A percentile compares a stretch with the other conserved stretches of the same genome.
phyloP scores from a whole-genome alignment of 2,797 vertebrate genomes.

The Phalanger gymnotis region DNA sequence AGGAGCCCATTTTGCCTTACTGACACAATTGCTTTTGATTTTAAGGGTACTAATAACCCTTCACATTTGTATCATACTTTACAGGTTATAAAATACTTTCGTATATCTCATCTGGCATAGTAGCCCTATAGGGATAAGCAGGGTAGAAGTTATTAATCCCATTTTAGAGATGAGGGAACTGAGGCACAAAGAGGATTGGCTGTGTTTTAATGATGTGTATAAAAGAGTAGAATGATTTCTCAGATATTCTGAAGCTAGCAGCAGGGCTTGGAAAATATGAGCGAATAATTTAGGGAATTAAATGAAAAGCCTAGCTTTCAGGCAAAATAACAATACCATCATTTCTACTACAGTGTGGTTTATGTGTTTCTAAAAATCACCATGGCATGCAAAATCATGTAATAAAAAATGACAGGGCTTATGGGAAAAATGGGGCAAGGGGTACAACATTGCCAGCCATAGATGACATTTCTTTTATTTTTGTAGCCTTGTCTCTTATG shows the following conservation, averaged over 20 bases:
- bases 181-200: background rate
- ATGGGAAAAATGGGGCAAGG: too few species aligned
- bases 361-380: background rate
- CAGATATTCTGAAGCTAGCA: background rate
- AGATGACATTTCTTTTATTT: too few species aligned
- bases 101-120: background rate
- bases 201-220: background rate
- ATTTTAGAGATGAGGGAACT: background rate
- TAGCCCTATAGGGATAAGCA: background rate
- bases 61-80: background rate
- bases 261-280: background rate
- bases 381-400: background rate
- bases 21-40: background rate
- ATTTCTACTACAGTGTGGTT: background rate
- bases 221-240: background rate
- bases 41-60: background rate
- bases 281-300: background rate
- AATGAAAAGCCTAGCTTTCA: background rate
- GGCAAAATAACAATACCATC: background rate
- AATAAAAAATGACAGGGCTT: too few species aligned
- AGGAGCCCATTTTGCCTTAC: too few species aligned
- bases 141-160: background rate
- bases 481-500: too few species aligned
- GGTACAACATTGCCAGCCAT: too few species aligned
- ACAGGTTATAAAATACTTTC: background rate